These are phyloP conservation scores for Buceros bicornis DNA, from an alignment of 2,797 vertebrate species.

Conservation along the genomic window DNA sequence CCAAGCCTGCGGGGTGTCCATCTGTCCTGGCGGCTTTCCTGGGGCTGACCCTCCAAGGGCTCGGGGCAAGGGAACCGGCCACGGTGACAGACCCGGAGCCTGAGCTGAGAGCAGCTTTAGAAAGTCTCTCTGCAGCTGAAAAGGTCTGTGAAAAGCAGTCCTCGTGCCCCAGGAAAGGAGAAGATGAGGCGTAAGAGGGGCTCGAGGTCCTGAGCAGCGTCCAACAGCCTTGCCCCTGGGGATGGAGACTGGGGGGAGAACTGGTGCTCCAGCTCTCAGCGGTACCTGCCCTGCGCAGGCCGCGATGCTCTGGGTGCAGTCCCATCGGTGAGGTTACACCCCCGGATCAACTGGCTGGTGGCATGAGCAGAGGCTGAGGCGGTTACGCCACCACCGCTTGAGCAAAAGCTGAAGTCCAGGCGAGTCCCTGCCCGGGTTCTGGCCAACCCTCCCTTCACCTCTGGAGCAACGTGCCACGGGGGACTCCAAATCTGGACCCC, in stretches of 20 bases:
- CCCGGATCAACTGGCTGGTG: rapidly evolving
- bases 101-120: neutral
- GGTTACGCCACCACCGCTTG: neutral
- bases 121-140: neutral
- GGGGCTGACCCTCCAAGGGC: neutral
- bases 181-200: neutral
- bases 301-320: neutral
- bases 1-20: neutral
- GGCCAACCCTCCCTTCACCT: neutral
- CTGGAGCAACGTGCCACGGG: rapidly evolving
- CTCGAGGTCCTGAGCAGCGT: neutral
- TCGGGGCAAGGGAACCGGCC: neutral
- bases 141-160: neutral
- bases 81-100: neutral
- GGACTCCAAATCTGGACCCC: too few species aligned
- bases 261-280: rapidly evolving
- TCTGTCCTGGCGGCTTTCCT: neutral
- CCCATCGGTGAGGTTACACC: neutral
- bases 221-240: rapidly evolving
- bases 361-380: neutral
- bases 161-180: rapidly evolving
- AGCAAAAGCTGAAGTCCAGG: neutral
- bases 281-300: neutral
- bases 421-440: neutral
- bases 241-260: rapidly evolving